These are phyloP conservation scores for Propithecus coquereli DNA, from an alignment of 2,113 vertebrate genomes.

Conservation along the genomic window DNA sequence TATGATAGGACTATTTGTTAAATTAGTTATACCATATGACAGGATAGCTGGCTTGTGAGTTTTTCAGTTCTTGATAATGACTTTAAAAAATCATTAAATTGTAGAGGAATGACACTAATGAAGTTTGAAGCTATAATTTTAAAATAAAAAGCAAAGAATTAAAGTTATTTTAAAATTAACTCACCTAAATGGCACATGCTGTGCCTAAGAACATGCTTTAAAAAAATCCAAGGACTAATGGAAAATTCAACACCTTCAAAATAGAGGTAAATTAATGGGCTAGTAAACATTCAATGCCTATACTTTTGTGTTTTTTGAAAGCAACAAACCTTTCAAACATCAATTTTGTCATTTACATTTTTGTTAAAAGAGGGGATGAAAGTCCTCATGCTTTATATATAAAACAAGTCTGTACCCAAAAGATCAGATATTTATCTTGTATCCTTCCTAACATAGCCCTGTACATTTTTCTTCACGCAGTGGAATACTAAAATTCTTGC, in stretches of 20 bases:
- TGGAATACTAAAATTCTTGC: background rate
- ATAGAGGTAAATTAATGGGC: background rate
- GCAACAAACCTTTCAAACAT: background rate
- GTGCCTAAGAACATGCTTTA: background rate
- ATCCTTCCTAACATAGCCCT: background rate
- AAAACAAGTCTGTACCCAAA: background rate
- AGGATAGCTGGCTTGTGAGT: slow-evolving; percentile 22
- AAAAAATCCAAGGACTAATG: background rate
- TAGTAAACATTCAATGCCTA: background rate
- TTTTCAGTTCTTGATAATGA: slow-evolving; percentile 46
- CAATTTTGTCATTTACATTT: background rate
- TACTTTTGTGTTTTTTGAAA: background rate
- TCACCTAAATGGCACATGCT: background rate
- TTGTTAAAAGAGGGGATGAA: background rate
- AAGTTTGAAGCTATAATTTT: slow-evolving; percentile 39
- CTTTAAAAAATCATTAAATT: slow-evolving; percentile 52
- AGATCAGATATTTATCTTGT: background rate
- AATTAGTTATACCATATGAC: slow-evolving; percentile 60
- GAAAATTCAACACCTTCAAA: background rate
- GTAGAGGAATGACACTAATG: slow-evolving; percentile 20
- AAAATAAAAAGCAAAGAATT: slow-evolving; percentile 29
- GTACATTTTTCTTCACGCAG: background rate
- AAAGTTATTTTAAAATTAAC: slow-evolving; percentile 56
- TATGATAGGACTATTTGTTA: slow-evolving; percentile 64
- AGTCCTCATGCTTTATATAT: background rate